Percentiles rank a stretch among this genome's conserved stretches.
These are phyloP conservation scores for Gallinago solitaria DNA, from an alignment of 2,797 vertebrate genomes.

Conservation along the genomic window DNA sequence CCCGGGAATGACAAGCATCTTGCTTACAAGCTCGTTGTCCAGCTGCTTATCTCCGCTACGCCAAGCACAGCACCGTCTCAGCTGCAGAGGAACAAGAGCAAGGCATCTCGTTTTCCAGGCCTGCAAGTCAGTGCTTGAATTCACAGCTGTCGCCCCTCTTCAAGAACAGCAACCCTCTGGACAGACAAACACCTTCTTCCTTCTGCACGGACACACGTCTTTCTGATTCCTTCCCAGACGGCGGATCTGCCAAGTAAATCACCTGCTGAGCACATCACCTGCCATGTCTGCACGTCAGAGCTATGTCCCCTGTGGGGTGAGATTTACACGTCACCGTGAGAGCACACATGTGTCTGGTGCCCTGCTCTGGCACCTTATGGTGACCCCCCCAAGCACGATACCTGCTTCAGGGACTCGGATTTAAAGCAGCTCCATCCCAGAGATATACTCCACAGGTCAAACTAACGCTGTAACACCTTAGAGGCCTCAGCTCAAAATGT, in stretches of 20 bases:
- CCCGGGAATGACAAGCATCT: background rate
- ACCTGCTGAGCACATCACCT: background rate
- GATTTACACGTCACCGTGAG: fast-evolving
- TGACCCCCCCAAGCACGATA: background rate
- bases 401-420: background rate
- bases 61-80: background rate
- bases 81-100: background rate
- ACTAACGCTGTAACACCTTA: background rate
- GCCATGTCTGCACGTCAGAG: background rate
- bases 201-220: background rate
- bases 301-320: background rate
- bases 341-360: background rate
- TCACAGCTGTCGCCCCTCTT: background rate
- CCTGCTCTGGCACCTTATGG: background rate
- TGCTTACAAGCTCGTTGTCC: background rate
- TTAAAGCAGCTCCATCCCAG: background rate
- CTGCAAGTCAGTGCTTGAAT: background rate
- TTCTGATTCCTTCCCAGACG: background rate
- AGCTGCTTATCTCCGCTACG: background rate
- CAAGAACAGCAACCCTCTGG: background rate
- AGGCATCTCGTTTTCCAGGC: background rate
- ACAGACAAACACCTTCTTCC: background rate
- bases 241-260: background rate
- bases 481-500: slow-evolving; percentile 10
- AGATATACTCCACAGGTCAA: background rate